These are phyloP conservation scores for Spinibarbus caldwelli DNA, from an alignment of 2,797 vertebrate species.

Conservation along the genomic window DNA sequence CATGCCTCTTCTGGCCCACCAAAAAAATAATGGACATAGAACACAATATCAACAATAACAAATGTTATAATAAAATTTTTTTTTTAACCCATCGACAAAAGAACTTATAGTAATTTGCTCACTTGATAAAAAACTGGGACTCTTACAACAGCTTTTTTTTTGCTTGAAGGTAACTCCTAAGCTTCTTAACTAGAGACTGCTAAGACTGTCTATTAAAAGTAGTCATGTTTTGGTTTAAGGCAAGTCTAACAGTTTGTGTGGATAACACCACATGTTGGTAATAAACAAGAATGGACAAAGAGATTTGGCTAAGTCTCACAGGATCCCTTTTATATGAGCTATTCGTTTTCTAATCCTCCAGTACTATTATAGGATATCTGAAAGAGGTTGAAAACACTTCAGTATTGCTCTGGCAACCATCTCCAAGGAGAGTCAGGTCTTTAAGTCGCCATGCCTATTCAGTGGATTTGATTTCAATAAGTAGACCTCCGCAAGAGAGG, in stretches of 20 bases:
- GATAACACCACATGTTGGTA: conserved; percentile 30
- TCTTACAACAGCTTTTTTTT: not conserved
- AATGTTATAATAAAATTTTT: not conserved
- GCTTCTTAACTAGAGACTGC: conserved; percentile 30
- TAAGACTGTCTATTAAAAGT: not conserved
- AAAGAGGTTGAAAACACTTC: conserved; percentile 49
- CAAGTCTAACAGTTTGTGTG: conserved; percentile 21
- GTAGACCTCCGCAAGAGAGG: not conserved
- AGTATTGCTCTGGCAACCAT: conserved; percentile 54
- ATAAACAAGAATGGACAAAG: conserved; percentile 42
- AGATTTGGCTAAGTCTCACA: conserved; percentile 45
- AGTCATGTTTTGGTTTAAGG: conserved; percentile 28
- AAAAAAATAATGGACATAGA: not conserved
- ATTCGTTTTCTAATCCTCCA: conserved; percentile 56
- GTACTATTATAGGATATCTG: conserved; percentile 52
- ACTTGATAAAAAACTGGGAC: not conserved
- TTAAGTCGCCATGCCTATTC: conserved; percentile 44
- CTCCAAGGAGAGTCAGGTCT: conserved; percentile 48
- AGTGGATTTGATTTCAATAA: conserved; percentile 37
- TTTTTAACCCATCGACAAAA: not conserved
- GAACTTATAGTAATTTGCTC: not conserved
- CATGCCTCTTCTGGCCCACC: not conserved
- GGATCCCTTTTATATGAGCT: conserved; percentile 49
- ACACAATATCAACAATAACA: not conserved
- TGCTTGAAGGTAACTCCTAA: conserved; percentile 21